Evolutionary conservation across 1,140 invertebrate species (phyloP).

Genomic region (Panonychus citri): DNA sequence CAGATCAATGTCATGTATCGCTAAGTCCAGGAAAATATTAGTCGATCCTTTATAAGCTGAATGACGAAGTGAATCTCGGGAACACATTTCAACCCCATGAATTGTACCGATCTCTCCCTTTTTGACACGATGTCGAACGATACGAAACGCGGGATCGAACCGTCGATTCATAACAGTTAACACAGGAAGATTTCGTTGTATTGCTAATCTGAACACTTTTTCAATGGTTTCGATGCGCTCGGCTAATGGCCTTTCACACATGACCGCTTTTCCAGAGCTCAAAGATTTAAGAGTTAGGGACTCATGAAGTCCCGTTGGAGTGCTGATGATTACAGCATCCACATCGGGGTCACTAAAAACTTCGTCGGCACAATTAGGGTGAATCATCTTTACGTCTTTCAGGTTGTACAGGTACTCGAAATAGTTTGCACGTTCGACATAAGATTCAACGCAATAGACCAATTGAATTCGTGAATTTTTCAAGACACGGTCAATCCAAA

Average conservation of each 20-base stretch:
- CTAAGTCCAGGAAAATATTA: constrained; percentile 43
- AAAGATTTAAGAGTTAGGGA: constrained; percentile 32
- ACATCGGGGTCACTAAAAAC: constrained; percentile 34
- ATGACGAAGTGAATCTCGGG: neutral
- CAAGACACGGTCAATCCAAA: constrained; percentile 33
- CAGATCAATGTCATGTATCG: constrained; percentile 42
- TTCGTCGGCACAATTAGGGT: constrained; percentile 26
- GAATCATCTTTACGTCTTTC: constrained; percentile 23
- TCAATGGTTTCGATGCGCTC: constrained; percentile 27
- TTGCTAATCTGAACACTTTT: constrained; percentile 34
- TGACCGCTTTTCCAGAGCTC: constrained; percentile 32
- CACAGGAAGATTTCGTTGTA: constrained; percentile 29
- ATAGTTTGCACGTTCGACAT: constrained; percentile 23
- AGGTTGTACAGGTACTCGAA: constrained; percentile 30
- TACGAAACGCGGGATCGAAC: neutral
- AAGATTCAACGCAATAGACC: constrained; percentile 35
- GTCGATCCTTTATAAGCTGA: constrained; percentile 33
- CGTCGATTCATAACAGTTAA: constrained; percentile 23
- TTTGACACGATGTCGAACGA: neutral
- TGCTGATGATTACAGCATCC: constrained; percentile 29
- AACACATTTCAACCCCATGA: neutral
- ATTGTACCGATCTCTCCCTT: neutral
- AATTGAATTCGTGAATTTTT: constrained; percentile 29
- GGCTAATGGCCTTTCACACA: constrained; percentile 51
- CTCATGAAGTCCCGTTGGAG: constrained; percentile 37